These are phyloP conservation scores for Turritopsis dohrnii DNA, from an alignment of 30 jellyfish, hydroid and myxozoan species.

Conservation along the genomic window DNA sequence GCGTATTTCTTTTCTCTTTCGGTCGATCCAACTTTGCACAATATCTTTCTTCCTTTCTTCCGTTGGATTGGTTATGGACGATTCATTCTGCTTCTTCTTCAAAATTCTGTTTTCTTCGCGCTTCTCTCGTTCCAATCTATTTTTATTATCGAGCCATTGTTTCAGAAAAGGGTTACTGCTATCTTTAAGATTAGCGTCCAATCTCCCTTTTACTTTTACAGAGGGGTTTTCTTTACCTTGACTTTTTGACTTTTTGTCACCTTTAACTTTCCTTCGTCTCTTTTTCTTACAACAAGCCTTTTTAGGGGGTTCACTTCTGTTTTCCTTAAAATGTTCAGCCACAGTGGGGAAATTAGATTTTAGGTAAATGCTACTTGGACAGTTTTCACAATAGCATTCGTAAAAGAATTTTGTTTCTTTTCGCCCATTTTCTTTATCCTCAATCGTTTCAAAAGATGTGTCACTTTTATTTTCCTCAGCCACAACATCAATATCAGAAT, in stretches of 20 bases:
- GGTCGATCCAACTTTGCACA: slow-evolving; percentile 16
- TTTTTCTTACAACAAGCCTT: not conserved
- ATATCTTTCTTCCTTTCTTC: not conserved
- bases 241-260: not conserved
- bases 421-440: not conserved
- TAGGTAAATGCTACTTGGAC: not conserved
- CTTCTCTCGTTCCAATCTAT: slow-evolving; percentile 23
- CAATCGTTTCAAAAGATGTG: not conserved
- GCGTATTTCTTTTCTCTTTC: slow-evolving; percentile 17
- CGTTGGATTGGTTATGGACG: no score
- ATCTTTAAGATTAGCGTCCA: slow-evolving; percentile 17
- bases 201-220: not conserved
- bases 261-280: not conserved
- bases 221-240: not conserved
- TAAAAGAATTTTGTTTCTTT: no score
- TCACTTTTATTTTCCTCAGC: not conserved
- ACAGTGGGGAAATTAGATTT: not conserved
- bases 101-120: slow-evolving; percentile 4
- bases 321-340: not conserved
- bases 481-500: not conserved
- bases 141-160: slow-evolving; percentile 19
- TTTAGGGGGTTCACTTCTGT: not conserved
- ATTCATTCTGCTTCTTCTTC: not conserved
- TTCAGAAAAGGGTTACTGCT: slow-evolving; percentile 19
- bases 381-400: slow-evolving; percentile 6